phyloP scores from a whole-genome alignment of 2,113 vertebrate genomes.

The Strigops habroptila region DNA sequence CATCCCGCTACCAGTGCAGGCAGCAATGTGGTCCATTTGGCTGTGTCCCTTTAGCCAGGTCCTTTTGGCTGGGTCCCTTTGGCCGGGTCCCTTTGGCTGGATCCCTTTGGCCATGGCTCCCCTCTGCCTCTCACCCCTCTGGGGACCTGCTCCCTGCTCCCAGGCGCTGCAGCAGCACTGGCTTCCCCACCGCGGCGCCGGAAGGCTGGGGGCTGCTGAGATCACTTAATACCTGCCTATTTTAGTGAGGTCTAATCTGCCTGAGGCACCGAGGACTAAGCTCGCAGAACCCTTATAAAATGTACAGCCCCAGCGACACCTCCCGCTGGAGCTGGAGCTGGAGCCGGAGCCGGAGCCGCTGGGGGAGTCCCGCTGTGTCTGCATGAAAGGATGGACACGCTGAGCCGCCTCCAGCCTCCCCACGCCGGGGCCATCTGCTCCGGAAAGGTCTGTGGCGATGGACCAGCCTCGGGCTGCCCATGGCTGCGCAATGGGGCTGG shows the following conservation, averaged over 20 bases:
- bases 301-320: not conserved
- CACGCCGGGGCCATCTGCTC: constrained; percentile 48
- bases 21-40: not conserved
- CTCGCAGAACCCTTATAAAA: constrained; percentile 53
- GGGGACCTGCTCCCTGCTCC: not conserved
- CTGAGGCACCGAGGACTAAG: constrained; percentile 60
- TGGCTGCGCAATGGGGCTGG: not conserved
- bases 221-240: constrained; percentile 69
- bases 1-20: no score
- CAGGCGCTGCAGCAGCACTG: not conserved
- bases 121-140: not conserved
- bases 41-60: not conserved
- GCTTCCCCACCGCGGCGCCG: not conserved
- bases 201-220: constrained; percentile 48
- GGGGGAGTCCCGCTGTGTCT: not conserved
- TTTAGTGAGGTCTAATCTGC: constrained; percentile 64
- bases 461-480: not conserved
- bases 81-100: no score
- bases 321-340: not conserved
- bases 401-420: constrained; percentile 1
- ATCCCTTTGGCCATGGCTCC: no score
- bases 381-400: constrained; percentile 24
- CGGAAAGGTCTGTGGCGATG: not conserved
- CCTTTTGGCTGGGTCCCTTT: no score
- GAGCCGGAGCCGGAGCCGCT: not conserved